Conservation (phyloP, 2,113 vertebrate genomes). For the Oncorhynchus gorbuscha region DNA sequence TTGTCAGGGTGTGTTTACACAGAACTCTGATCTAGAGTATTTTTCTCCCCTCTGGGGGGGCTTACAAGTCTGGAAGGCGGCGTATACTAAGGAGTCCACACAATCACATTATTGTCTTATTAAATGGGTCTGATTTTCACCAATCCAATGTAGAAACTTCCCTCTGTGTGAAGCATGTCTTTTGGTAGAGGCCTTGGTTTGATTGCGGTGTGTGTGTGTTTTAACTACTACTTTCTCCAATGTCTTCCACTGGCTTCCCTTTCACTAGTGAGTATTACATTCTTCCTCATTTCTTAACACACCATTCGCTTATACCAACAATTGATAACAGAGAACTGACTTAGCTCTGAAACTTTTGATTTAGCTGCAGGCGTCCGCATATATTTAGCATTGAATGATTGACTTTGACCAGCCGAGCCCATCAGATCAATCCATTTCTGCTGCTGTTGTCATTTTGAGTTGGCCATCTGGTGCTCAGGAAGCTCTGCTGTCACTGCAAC, state of each 20-base stretch:
- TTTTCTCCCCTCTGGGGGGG: constrained; percentile 30
- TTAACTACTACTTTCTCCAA: constrained; percentile 85
- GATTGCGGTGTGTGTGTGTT: constrained; percentile 53
- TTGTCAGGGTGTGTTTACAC: constrained; percentile 14
- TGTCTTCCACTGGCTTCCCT: constrained; percentile 86
- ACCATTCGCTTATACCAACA: neutral
- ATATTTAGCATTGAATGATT: neutral
- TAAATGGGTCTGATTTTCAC: constrained; percentile 18
- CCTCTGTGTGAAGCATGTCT: constrained; percentile 50
- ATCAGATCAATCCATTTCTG: neutral
- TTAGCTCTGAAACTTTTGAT: neutral
- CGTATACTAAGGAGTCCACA: constrained; percentile 60
- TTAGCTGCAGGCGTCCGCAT: neutral
- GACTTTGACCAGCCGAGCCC: neutral
- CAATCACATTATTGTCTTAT: constrained; percentile 23
- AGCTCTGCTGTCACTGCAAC: constrained; percentile 1
- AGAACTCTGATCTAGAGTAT: constrained; percentile 17
- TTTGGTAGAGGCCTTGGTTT: constrained; percentile 47
- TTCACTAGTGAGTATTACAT: constrained; percentile 88
- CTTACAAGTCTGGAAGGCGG: constrained; percentile 70
- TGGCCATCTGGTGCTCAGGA: neutral
- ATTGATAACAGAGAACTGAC: neutral
- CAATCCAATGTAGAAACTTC: constrained; percentile 5
- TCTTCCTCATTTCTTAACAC: constrained; percentile 16
- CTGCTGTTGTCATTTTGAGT: neutral